Evolutionary conservation across 2,797 vertebrate genomes (phyloP), one percentile per base, ranked within the genome.

Genomic region (Tarsius wallacei): DNA sequence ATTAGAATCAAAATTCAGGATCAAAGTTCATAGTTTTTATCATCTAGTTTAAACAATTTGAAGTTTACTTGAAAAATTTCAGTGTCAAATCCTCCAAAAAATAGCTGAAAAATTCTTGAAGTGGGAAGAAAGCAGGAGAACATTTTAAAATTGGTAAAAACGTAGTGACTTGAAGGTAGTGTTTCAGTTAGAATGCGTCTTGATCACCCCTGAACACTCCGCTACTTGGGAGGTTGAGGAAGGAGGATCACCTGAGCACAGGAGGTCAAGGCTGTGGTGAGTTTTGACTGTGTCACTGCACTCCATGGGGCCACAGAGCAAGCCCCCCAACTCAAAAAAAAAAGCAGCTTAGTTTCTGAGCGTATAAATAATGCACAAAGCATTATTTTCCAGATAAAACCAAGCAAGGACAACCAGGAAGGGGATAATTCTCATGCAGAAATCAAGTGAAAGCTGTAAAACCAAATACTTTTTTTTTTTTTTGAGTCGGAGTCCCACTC

Each of bases 81-180:
- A 63, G 59, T 74, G 53, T 53, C 19, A 87, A 71, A 83, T 14
- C 33, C 42, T 97, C 51, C 84, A 94, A 70, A 74, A 98, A 59
- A 86, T 66, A 49, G 97, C 68, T 49, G 59, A 42, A 61, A 98
- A 97, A 10, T 88, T 81, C 47, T 91, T 77, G 24, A 96, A 97
- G 66, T 66, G 55, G 84, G 93, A 97, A 94, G 21, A 2, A 81
- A 97, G 26, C 28, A 98, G 64, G n/a, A 97, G 59, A 91, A 94
- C 59, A 96, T 7, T 78, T 82, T 91, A 24, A 96, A 84, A 95
- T 89, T 83, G 47, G 61, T 14, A 68, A 87, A 94, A 66, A 86
- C 82, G 14, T 74, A 55, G 33, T 93, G 68, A 78, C 66, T 77
- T 66, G 11, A 53, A 57, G 84, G 42, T 68, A 97, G 68, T 92